Conservation (phyloP, 2,888 invertebrate genomes). For the Ferdinandea cuprea region DNA sequence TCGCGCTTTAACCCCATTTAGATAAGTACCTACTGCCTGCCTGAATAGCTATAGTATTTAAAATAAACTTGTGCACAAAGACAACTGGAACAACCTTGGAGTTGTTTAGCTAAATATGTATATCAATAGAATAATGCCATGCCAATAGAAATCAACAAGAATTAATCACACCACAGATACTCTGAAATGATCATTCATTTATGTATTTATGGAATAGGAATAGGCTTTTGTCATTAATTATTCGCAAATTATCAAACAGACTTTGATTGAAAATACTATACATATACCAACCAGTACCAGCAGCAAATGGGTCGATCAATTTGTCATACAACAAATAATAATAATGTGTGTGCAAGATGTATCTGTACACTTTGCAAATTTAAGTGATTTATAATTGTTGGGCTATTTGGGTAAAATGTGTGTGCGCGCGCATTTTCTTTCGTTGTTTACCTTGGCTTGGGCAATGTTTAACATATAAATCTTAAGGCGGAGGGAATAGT, state of each 20-base stretch:
- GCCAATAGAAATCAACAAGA: conserved; percentile 45
- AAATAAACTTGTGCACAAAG: conserved; percentile 18
- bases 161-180: conserved; percentile 62
- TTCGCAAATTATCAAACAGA: conserved; percentile 56
- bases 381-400: conserved; percentile 73
- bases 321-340: conserved; percentile 30
- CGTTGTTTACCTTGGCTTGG: conserved; percentile 31
- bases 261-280: conserved; percentile 50
- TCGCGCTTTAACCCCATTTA: conserved; percentile 67
- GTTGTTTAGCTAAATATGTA: conserved; percentile 19
- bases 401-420: conserved; percentile 64
- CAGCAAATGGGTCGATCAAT: conserved; percentile 62
- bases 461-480: conserved; percentile 7
- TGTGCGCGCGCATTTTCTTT: conserved; percentile 25
- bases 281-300: too few relatives aligned
- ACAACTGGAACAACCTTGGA: conserved; percentile 70
- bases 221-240: conserved; percentile 61
- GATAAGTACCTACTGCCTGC: conserved; percentile 56
- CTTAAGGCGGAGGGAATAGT: conserved; percentile 29
- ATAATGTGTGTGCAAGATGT: conserved; percentile 19
- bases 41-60: conserved; percentile 17
- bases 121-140: too few relatives aligned
- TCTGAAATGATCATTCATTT: background rate
- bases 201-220: background rate
- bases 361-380: conserved; percentile 25